These are phyloP conservation scores for Gallinago jamesoni DNA, from an alignment of 2,113 vertebrate genomes.

Conservation along the genomic window DNA sequence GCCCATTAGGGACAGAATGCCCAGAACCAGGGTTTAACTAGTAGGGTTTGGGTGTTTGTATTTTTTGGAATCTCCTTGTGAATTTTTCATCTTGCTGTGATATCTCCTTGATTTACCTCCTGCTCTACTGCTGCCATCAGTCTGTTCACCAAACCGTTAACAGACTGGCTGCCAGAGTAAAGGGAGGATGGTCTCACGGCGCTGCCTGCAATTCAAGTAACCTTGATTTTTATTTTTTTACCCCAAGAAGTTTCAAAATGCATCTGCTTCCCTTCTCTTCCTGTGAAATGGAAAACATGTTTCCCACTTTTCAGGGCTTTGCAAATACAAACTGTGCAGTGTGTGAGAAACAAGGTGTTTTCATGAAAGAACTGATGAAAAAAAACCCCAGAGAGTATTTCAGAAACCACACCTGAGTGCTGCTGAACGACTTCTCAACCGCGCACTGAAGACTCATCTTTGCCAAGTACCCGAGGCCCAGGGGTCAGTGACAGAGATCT, in stretches of 20 bases:
- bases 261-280: neutral
- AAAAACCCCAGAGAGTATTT: neutral
- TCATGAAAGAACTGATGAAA: neutral
- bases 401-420: neutral
- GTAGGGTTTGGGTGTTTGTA: neutral
- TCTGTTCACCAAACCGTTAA: neutral
- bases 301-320: neutral
- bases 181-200: neutral
- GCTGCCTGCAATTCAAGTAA: fast-evolving
- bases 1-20: neutral
- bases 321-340: neutral
- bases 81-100: neutral
- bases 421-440: neutral
- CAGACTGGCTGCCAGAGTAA: neutral
- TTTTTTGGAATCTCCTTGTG: neutral
- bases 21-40: neutral
- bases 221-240: neutral
- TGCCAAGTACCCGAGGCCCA: neutral
- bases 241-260: neutral
- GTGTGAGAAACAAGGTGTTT: neutral
- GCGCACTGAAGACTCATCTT: neutral
- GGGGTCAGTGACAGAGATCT: neutral
- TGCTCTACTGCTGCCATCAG: neutral
- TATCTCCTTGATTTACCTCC: neutral
- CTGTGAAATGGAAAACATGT: neutral